phyloP scores from a whole-genome alignment of 2,113 vertebrate genomes.

The Entosphenus tridentatus region DNA sequence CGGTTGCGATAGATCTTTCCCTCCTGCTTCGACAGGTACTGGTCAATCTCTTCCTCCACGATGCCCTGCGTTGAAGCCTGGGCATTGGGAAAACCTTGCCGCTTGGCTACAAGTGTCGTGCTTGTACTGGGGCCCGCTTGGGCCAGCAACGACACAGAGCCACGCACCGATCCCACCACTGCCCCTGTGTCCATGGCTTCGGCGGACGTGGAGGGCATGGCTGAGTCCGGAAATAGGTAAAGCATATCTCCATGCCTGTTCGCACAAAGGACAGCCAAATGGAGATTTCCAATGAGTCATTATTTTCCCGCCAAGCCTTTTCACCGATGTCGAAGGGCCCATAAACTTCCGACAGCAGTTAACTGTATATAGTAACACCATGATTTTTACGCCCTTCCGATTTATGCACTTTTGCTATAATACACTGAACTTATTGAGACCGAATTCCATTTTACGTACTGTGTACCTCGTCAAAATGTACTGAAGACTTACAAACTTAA shows the following conservation, averaged over 20 bases:
- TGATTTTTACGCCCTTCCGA: neutral
- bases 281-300: neutral
- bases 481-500: too few relatives aligned
- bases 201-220: conserved; percentile 35
- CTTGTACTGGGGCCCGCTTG: conserved; percentile 16
- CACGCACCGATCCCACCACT: conserved; percentile 15
- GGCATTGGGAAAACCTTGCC: conserved; percentile 10
- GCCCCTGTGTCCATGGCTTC: conserved; percentile 68
- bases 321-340: neutral
- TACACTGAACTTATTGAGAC: neutral
- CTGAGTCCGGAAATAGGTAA: conserved; percentile 48
- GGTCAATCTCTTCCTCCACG: conserved; percentile 78
- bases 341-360: neutral
- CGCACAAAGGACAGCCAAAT: neutral
- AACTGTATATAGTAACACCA: neutral
- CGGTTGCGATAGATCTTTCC: conserved; percentile 79
- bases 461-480: too few relatives aligned
- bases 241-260: conserved; percentile 80
- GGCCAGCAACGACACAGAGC: conserved; percentile 14
- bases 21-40: conserved; percentile 70
- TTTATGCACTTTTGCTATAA: neutral
- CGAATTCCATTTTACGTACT: too few relatives aligned
- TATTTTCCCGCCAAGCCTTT: neutral
- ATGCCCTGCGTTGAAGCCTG: conserved; percentile 30
- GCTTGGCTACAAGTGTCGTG: neutral